A percentile compares a stretch with the other conserved stretches of the same genome.
Evolutionary conservation across 2,888 invertebrate species (phyloP).

Genomic region (Drosophila nigritarsus): DNA sequence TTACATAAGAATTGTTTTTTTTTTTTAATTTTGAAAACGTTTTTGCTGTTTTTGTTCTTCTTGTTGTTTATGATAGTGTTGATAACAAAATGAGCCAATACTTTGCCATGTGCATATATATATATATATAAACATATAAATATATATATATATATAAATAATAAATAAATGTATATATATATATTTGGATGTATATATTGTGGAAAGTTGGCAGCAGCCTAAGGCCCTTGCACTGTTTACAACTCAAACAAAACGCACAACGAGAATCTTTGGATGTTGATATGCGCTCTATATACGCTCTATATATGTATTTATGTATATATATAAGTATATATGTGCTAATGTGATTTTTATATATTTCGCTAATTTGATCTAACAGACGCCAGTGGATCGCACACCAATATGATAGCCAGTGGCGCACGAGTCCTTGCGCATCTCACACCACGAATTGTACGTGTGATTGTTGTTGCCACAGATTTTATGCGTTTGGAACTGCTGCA

Average conservation of each 20-base stretch:
- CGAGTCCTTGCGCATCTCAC: constrained; percentile 91
- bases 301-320: constrained; percentile 33
- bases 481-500: constrained; percentile 78
- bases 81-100: constrained; percentile 48
- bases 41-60: constrained; percentile 20
- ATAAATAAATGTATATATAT: constrained; percentile 24
- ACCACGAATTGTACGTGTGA: constrained; percentile 91
- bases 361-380: constrained; percentile 85
- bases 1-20: constrained; percentile 35
- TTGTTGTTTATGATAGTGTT: constrained; percentile 14
- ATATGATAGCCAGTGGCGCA: constrained; percentile 90
- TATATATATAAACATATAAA: constrained; percentile 32
- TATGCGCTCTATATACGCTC: constrained; percentile 33
- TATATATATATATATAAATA: constrained; percentile 20
- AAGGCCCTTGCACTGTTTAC: constrained; percentile 49
- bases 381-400: constrained; percentile 89
- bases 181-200: constrained; percentile 25
- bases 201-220: constrained; percentile 45
- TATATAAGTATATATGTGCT: constrained; percentile 29
- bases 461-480: constrained; percentile 91
- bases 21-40: constrained; percentile 13
- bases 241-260: constrained; percentile 65
- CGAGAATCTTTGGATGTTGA: constrained; percentile 77
- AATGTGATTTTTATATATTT: constrained; percentile 47
- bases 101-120: constrained; percentile 44